A percentile compares a stretch with the other conserved stretches of the same genome.
Conservation (phyloP, 1,140 invertebrate genomes). For the Pseudomyrmex pallidus region DNA sequence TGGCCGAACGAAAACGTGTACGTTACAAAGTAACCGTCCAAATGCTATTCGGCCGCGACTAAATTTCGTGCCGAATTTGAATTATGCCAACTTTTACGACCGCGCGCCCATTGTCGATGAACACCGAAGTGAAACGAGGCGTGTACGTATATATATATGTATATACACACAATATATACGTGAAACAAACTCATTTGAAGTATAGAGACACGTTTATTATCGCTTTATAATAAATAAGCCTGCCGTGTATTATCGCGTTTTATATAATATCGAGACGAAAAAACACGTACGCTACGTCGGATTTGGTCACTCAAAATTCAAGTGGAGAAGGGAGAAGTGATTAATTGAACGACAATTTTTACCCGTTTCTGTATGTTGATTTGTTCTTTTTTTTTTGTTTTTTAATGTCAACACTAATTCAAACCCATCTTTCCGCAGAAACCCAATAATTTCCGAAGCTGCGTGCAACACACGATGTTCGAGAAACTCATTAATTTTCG, state of each 20-base stretch:
- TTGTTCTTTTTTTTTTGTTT: no score
- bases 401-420: no score
- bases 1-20: conserved; percentile 1
- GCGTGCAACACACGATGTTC: background rate
- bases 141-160: background rate
- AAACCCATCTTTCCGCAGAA: background rate
- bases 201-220: background rate
- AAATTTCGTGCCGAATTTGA: conserved; percentile 30
- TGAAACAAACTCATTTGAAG: conserved; percentile 28
- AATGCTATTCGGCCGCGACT: background rate
- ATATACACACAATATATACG: background rate
- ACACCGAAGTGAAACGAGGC: background rate
- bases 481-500: conserved; percentile 14
- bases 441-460: background rate
- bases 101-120: background rate
- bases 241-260: background rate
- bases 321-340: no score
- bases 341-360: background rate
- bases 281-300: background rate
- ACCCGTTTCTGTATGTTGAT: background rate
- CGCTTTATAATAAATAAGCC: background rate
- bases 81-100: conserved; percentile 51
- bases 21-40: background rate
- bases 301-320: background rate
- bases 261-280: background rate